Evolutionary conservation across 2,888 invertebrate species (phyloP), one percentile per base, ranked within the genome.

Genomic region (Lapara coniferarum): DNA sequence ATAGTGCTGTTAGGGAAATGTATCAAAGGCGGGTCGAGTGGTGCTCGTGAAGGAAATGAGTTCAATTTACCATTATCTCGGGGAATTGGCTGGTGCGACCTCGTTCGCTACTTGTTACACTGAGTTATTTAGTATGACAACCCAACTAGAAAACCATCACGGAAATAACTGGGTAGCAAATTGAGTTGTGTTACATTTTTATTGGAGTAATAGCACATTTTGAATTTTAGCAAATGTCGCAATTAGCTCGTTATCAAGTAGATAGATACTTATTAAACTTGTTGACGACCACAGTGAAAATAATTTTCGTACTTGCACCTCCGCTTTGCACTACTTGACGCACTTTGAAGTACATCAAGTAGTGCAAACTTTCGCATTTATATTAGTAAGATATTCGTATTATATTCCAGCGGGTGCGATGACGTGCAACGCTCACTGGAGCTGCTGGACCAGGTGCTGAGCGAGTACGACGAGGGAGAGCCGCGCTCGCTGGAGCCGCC

Each of bases 401-500:
- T 55, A 19, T 25, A 37, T 95, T 95, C 80, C 95, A 97, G 97
- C 89, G 96, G 96, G 93, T 95, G 96, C 91, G 97, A 97, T 91
- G 97, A 97, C 92, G 97, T 98, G 88, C 97, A 97, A 92, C 96
- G 97, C 88, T 97, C 97, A 79, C 95, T 98, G 94, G 97, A 97
- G 92, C 95, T 97, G 82, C 94, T 98, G 93, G 98, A 98, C 95
- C 96, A 97, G 87, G 97, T 98, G 90, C 95, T 98, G 90, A 97
- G 97, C 81, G 97, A 98, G 94, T 98, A 97, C 95, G 98, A 98
- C 95, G 97, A 97, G 92, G 95, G 92, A 83, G 95, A 94, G 93
- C 95, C 90, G 77, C 90, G 89, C 77, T 93, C 90, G 77, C 82
- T 89, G 82, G 89, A 89, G 89, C 93, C 89, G 87, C 89, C 92